Evolutionary conservation across 2,113 vertebrate genomes (phyloP), one percentile per base, ranked within the genome.

Genomic region (Mastomys coucha): DNA sequence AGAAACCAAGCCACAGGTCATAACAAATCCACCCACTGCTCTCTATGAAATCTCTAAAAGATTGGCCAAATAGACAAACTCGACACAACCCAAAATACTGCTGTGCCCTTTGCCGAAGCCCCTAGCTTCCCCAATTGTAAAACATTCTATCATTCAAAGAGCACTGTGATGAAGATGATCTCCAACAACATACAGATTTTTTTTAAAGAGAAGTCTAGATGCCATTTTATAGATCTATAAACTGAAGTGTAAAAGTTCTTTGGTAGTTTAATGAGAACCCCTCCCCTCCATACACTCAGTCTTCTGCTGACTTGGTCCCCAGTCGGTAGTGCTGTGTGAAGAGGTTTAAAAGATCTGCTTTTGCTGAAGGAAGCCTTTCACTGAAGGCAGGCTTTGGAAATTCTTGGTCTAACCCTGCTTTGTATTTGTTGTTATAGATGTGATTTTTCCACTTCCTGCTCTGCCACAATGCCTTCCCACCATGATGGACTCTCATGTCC

Each of bases 111-210:
- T 60, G 19, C 51, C 80, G 86, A 91, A 49, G 49, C 3, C 76
- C 11, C 42, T 45, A 89, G 22, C 28, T 45, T 85, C 11, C n/a
- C 11, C 14, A 58, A 88, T 33, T 82, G 31, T 53, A 60, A 56
- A 93, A 39, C 31, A 95, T 45, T 72, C 56, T 85, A 58, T 87
- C 84, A 80, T 49, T 92, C 73, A 82, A 72, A 91, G 19, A 67
- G 20, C 6, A 77, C 58, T 87, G 76, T 93, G 28, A 65, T 20
- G 31, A 26, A 73, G 53, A 20, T 78, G 39, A 67, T 56, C 8
- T 91, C 22, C 14, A 82, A 89, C 28, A 11, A 36, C 6, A 39
- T 19, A 82, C 22, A 78, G 36, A 93, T 89, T 53, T 49, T 7
- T 22, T 69, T 42, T 86, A 82, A 92, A 24, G 91, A 63, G 1